Conservation (phyloP, 2,113 vertebrate genomes). For the Eptesicus fuscus region DNA sequence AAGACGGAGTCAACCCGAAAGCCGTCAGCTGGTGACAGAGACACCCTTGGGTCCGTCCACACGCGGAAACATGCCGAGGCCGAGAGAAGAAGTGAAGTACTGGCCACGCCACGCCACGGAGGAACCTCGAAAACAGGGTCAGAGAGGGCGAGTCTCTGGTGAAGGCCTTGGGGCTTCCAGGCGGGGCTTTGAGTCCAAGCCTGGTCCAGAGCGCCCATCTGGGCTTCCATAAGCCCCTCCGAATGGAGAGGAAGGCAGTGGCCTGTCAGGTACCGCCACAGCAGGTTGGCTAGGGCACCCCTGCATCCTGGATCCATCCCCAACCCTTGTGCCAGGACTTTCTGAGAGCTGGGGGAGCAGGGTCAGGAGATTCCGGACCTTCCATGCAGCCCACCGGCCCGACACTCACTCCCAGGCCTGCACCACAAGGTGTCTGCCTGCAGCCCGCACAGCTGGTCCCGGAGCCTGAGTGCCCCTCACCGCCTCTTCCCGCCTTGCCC, state of each 20-base stretch:
- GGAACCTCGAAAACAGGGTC: neutral
- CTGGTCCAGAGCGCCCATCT: neutral
- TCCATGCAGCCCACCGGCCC: accelerated
- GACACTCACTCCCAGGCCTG: accelerated
- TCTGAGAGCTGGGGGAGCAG: neutral
- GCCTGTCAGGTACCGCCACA: neutral
- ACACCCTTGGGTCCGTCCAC: accelerated
- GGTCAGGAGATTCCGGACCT: neutral
- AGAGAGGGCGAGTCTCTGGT: neutral
- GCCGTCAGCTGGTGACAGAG: accelerated
- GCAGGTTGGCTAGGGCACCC: neutral
- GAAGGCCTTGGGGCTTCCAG: too few species aligned
- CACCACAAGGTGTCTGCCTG: accelerated
- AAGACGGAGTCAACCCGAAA: neutral
- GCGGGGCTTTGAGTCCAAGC: too few species aligned
- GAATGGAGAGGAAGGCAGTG: too few species aligned
- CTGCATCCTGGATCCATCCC: neutral
- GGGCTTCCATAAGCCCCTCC: neutral
- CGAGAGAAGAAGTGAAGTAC: accelerated
- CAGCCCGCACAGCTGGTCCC: neutral
- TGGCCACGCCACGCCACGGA: accelerated
- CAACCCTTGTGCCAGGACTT: neutral
- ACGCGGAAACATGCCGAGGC: accelerated
- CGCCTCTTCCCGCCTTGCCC: accelerated
- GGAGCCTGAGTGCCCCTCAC: too few species aligned